phyloP scores from a whole-genome alignment of 2,113 vertebrate genomes.

The Rana temporaria region DNA sequence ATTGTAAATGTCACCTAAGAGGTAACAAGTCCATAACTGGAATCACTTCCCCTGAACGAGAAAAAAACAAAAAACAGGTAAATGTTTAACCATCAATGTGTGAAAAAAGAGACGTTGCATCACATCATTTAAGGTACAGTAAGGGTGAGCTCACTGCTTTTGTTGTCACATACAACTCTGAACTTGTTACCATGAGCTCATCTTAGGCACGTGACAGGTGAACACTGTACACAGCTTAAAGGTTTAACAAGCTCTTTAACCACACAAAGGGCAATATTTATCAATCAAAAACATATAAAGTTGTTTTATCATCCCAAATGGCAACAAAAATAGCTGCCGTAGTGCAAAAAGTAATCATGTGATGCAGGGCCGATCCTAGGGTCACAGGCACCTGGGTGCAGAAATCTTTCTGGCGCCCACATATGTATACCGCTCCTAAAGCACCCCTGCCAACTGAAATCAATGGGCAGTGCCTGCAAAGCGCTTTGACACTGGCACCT shows the following conservation, averaged over 20 bases:
- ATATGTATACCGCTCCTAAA: too few species aligned
- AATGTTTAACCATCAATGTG: background rate
- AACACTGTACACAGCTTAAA: slow-evolving; percentile 62
- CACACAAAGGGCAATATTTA: slow-evolving; percentile 66
- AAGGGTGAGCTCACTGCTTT: slow-evolving; percentile 60
- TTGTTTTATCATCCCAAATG: slow-evolving; percentile 15
- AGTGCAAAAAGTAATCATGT: background rate
- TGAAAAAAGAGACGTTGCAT: slow-evolving; percentile 10
- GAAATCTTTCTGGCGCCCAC: too few species aligned
- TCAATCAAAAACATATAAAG: slow-evolving; percentile 51
- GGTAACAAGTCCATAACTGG: background rate
- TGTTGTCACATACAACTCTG: slow-evolving; percentile 58
- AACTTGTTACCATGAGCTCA: slow-evolving; percentile 66
- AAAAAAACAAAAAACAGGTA: background rate
- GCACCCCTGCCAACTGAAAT: too few species aligned
- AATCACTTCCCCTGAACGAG: background rate
- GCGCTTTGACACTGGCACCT: too few species aligned
- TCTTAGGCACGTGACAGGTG: slow-evolving; percentile 60
- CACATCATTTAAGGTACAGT: slow-evolving; percentile 42
- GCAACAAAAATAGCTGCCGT: background rate
- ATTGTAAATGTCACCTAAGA: slow-evolving; percentile 27
- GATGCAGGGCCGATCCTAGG: too few species aligned
- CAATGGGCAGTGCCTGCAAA: too few species aligned
- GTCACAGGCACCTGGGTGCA: too few species aligned
- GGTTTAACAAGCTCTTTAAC: slow-evolving; percentile 53